These are phyloP conservation scores for Scleropages formosus DNA, from an alignment of 2,797 vertebrate genomes.

Conservation along the genomic window DNA sequence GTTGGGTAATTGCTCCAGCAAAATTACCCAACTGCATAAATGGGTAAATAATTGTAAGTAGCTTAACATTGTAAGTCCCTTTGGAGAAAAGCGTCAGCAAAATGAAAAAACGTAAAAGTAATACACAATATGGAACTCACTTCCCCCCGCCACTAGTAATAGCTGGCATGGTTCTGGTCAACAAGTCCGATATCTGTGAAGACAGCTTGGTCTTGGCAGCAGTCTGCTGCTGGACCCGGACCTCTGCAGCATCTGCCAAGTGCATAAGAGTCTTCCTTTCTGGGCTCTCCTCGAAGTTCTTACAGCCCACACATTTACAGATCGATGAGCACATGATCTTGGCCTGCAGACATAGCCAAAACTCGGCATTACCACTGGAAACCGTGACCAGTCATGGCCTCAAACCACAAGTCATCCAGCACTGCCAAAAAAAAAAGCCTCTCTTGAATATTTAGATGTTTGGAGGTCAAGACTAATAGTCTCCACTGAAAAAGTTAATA, in stretches of 20 bases:
- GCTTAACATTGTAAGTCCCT: no score
- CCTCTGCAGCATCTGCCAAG: constrained; percentile 94
- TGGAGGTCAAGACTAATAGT: neutral
- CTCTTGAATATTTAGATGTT: no score
- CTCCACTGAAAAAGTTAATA: neutral
- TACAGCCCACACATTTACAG: constrained; percentile 97
- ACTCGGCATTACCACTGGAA: neutral
- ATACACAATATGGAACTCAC: constrained; percentile 59
- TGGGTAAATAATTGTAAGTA: no score
- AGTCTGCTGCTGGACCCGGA: constrained; percentile 93
- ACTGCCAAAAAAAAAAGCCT: neutral
- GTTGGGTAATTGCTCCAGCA: no score
- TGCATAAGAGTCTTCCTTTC: constrained; percentile 98
- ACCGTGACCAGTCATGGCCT: neutral
- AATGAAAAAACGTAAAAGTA: no score
- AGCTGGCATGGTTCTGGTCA: constrained; percentile 85
- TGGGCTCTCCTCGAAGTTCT: constrained; percentile 97
- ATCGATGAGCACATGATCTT: constrained; percentile 99
- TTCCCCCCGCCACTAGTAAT: constrained; percentile 86
- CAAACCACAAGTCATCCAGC: neutral
- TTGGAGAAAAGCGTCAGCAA: no score
- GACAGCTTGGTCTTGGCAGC: constrained; percentile 97
- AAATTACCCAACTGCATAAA: no score
- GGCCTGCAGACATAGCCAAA: constrained; percentile 67
- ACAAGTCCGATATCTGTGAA: constrained; percentile 94